Evolutionary conservation across 2,888 invertebrate species (phyloP).

Genomic region (Choreutis nemorana): DNA sequence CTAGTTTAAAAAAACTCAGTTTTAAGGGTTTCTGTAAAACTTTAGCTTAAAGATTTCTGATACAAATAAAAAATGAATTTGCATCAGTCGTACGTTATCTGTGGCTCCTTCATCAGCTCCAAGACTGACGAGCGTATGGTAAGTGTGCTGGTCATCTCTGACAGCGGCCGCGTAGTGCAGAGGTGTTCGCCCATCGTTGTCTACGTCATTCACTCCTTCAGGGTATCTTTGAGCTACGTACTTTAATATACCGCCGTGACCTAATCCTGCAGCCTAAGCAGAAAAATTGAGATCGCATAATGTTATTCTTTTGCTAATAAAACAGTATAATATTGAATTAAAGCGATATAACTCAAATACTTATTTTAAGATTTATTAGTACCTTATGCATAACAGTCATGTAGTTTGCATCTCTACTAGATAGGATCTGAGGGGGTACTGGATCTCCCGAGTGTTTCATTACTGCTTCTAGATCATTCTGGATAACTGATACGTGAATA

Average conservation of each 20-base stretch:
- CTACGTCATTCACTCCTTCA: conserved; percentile 72
- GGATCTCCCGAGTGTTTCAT: conserved; percentile 73
- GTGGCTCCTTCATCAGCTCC: conserved; percentile 86
- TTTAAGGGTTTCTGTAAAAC: too few species aligned
- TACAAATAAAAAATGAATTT: too few species aligned
- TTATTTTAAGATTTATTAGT: too few species aligned
- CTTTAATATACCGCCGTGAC: conserved; percentile 76
- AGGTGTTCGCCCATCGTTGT: conserved; percentile 86
- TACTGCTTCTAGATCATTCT: conserved; percentile 77
- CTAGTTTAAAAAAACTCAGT: too few species aligned
- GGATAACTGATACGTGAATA: conserved; percentile 79
- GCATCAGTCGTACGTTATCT: conserved; percentile 91
- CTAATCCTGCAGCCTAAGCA: conserved; percentile 88
- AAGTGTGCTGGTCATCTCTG: conserved; percentile 81
- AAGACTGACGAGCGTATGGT: conserved; percentile 77
- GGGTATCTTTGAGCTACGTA: conserved; percentile 76
- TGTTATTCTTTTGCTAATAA: not conserved
- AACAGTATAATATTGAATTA: not conserved
- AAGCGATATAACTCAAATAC: not conserved
- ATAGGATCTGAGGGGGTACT: conserved; percentile 74
- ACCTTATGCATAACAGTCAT: conserved; percentile 89
- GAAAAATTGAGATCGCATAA: conserved; percentile 11
- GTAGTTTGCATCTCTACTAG: conserved; percentile 81
- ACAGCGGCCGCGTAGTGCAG: conserved; percentile 87
- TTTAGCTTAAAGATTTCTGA: too few species aligned